A percentile compares a stretch with the other conserved stretches of the same genome.
These are phyloP conservation scores for Falcunculus frontatus DNA, from an alignment of 2,113 vertebrate genomes.

Conservation along the genomic window DNA sequence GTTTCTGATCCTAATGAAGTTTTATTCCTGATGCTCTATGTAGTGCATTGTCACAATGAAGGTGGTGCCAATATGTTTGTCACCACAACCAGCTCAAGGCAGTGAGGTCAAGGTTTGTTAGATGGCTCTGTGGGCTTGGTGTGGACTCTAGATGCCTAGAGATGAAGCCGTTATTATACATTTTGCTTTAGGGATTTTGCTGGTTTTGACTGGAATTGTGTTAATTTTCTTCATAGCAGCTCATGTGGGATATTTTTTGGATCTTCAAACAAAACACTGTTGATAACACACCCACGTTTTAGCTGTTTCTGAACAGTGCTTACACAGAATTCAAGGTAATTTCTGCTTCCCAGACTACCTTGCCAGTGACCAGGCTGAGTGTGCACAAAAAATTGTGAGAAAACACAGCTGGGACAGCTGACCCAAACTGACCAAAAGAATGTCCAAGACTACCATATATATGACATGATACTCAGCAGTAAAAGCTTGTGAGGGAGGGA, in stretches of 20 bases:
- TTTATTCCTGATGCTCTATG: neutral
- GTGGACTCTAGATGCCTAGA: neutral
- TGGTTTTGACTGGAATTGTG: neutral
- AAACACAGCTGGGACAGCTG: neutral
- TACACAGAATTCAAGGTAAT: neutral
- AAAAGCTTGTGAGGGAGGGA: neutral
- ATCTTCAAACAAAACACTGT: neutral
- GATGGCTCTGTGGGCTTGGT: neutral
- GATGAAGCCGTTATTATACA: neutral
- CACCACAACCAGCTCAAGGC: neutral
- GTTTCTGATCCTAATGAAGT: neutral
- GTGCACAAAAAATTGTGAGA: neutral
- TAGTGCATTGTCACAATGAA: neutral
- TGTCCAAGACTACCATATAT: neutral
- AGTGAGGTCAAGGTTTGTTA: neutral
- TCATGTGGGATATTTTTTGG: neutral
- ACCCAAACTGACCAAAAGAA: neutral
- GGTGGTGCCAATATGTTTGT: neutral
- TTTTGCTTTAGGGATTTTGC: neutral
- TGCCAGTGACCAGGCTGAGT: rapidly evolving
- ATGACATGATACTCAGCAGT: neutral
- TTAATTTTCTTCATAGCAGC: neutral
- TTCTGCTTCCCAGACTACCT: neutral
- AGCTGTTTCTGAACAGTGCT: neutral
- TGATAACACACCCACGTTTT: neutral